Evolutionary conservation across 2,797 vertebrate genomes (phyloP), one percentile per base, ranked within the genome.

Genomic region (Thunnus albacares): DNA sequence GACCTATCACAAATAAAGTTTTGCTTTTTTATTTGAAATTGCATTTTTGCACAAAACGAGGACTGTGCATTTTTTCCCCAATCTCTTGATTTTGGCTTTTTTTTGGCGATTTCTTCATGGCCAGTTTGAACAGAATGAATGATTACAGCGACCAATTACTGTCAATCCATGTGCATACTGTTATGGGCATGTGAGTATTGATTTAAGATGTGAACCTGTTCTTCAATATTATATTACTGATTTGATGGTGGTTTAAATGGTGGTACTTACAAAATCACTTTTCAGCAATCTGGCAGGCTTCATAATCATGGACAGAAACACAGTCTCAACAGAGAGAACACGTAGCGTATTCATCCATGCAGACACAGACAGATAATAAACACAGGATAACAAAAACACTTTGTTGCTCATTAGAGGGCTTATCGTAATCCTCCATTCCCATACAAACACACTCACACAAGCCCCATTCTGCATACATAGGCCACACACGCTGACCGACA

Each of bases 401-500:
- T 81, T 79, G 71, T 77, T 70, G 57, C 81, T 88, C 87, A 85
- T 93, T 90, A 88, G 65, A 56, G 22, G 28, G 57, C 69, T 91
- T 86, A 90, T 91, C 87, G 74, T 82, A 84, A 89, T 82, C 56
- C 75, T 74, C 35, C 6, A 1, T 64, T 60, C 63, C 66, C 58
- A 85, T 61, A 75, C 71, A 77, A 51, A 74, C 43, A 70, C n/a
- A 49, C 75, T 75, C 62, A 79, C 68, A 90, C 80, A 90, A 83
- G 80, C 61, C 60, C 22, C 53, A 60, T 83, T 89, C 80, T 85
- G 61, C 73, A 70, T 73, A 10, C 69, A 78, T 0, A 66, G 91
- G 84, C 90, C 93, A 93, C 92, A 93, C 92, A 94, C 76, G 76
- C 83, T 80, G 86, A 83, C 10, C 72, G 80, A 79, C 87, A 67